Evolutionary conservation across 2,797 vertebrate species (phyloP).

Genomic region (Peromyscus nudipes): DNA sequence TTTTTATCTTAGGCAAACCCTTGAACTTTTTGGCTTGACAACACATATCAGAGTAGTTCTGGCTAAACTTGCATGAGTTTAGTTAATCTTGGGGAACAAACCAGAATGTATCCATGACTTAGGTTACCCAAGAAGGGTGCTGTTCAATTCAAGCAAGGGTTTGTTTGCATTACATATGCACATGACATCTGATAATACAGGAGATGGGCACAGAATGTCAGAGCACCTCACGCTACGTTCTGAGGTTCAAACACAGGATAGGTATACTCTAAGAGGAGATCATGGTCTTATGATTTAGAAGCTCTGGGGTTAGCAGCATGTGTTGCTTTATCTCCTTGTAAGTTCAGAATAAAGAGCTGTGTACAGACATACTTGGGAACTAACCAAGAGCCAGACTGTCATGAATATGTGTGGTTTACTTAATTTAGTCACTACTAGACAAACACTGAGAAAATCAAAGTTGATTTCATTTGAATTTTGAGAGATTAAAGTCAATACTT

Average conservation of each 20-base stretch:
- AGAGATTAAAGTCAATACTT: not conserved
- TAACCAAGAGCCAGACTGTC: not conserved
- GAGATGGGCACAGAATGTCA: not conserved
- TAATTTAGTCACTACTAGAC: conserved; percentile 9
- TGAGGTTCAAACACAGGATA: not conserved
- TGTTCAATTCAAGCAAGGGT: not conserved
- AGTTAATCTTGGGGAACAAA: not conserved
- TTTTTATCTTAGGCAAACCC: not conserved
- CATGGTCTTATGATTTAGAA: not conserved
- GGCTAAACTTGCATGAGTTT: not conserved
- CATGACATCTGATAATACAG: not conserved
- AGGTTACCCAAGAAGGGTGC: not conserved
- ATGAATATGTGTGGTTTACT: not conserved
- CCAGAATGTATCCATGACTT: not conserved
- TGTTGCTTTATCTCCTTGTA: not conserved
- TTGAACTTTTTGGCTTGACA: not conserved
- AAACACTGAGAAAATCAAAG: conserved; percentile 27
- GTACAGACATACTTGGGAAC: not conserved
- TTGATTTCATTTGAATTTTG: conserved; percentile 6
- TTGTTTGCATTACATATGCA: not conserved
- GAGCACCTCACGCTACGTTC: not conserved
- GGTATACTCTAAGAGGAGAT: not conserved
- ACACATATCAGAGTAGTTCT: not conserved
- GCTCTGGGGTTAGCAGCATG: not conserved
- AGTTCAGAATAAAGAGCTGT: not conserved